Percentiles rank a stretch among this genome's conserved stretches.
Evolutionary conservation across 2,113 vertebrate genomes (phyloP).

Genomic region (Forbesichthys agassizii): DNA sequence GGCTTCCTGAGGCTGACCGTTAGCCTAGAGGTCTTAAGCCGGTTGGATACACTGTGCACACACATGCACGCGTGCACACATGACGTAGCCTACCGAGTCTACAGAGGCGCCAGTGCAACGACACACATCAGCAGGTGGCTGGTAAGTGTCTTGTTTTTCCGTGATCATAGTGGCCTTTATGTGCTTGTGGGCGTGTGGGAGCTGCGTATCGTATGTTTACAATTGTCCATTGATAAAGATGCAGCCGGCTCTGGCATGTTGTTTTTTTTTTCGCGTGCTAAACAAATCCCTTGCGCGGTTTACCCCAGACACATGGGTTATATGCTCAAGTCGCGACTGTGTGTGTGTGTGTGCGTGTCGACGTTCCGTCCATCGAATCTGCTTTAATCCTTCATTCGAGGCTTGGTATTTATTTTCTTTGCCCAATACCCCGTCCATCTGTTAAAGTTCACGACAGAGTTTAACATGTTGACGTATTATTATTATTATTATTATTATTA

Average conservation of each 20-base stretch:
- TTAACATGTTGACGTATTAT: background rate
- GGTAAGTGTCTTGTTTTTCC: slow-evolving; percentile 52
- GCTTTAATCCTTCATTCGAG: background rate
- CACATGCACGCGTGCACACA: background rate
- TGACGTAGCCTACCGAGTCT: slow-evolving; percentile 10
- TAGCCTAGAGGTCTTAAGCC: too few relatives aligned
- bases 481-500: too few relatives aligned
- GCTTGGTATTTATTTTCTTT: background rate
- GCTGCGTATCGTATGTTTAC: background rate
- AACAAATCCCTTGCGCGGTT: background rate
- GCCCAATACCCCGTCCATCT: background rate
- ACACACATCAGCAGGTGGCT: slow-evolving; percentile 43
- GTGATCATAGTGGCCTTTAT: slow-evolving; percentile 3
- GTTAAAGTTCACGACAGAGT: background rate
- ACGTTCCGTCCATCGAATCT: too few relatives aligned
- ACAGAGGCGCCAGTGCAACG: slow-evolving; percentile 19
- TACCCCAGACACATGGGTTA: too few relatives aligned
- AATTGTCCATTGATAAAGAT: background rate
- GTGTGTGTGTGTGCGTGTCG: too few relatives aligned
- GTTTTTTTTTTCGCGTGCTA: background rate
- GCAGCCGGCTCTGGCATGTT: background rate
- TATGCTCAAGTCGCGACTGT: too few relatives aligned
- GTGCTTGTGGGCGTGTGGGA: background rate
- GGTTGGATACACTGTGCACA: background rate
- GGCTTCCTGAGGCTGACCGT: too few relatives aligned